phyloP scores from a whole-genome alignment of 2,888 invertebrate genomes.

The Electrophaes corylata region DNA sequence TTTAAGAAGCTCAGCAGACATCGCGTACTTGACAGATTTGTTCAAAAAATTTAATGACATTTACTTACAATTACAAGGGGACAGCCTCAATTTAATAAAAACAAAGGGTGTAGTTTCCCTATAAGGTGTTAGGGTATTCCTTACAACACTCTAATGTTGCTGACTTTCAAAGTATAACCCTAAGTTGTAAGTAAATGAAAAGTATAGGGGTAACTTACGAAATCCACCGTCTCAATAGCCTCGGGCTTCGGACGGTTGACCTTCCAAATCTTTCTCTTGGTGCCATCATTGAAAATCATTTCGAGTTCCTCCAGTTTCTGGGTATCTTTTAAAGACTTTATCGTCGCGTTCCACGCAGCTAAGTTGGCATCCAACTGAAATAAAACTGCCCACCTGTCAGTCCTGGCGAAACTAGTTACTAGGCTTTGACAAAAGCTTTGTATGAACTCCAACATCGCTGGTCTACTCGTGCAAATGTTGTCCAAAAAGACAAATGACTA shows the following conservation, averaged over 20 bases:
- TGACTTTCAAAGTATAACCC: no score
- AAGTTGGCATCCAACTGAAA: constrained; percentile 57
- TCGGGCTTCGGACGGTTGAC: constrained; percentile 68
- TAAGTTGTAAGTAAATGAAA: no score
- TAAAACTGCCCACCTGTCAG: not conserved
- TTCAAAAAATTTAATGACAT: no score
- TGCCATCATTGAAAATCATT: constrained; percentile 63
- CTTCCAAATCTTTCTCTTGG: constrained; percentile 68
- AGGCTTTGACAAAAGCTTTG: not conserved
- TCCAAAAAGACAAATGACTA: no score
- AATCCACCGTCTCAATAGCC: constrained; percentile 68
- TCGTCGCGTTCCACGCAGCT: constrained; percentile 58
- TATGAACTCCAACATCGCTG: not conserved
- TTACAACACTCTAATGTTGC: no score
- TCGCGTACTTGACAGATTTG: no score
- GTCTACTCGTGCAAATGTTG: not conserved
- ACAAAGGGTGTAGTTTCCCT: no score
- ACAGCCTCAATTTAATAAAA: no score
- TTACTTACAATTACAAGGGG: no score
- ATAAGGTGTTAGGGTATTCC: no score
- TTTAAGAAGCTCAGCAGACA: no score
- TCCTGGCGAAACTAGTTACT: not conserved
- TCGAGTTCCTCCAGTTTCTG: constrained; percentile 71
- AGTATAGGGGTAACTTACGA: no score
- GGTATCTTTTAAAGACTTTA: constrained; percentile 62